A percentile compares a stretch with the other conserved stretches of the same genome.
These are phyloP conservation scores for Trichomalopsis sarcophagae DNA, from an alignment of 1,140 invertebrate genomes.

Conservation along the genomic window DNA sequence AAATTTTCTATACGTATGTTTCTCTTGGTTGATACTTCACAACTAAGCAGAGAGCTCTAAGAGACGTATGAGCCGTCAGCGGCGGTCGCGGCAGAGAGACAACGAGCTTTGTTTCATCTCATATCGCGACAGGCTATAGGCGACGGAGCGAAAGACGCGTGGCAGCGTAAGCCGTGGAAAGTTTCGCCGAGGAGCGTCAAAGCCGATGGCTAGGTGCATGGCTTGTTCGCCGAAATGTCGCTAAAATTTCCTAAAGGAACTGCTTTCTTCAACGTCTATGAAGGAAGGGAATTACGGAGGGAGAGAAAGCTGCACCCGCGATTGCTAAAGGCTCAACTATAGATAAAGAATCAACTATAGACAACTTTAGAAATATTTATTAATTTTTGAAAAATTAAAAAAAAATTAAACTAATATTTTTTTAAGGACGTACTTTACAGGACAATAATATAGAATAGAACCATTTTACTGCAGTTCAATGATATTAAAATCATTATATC, in stretches of 20 bases:
- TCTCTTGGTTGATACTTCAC: neutral
- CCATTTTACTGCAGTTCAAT: too few relatives aligned
- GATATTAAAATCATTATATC: too few relatives aligned
- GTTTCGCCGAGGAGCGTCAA: neutral
- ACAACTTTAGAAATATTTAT: too few relatives aligned
- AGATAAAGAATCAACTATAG: too few relatives aligned
- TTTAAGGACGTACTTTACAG: too few relatives aligned
- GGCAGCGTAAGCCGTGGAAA: neutral
- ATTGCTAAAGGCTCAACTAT: too few relatives aligned
- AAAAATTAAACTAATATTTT: too few relatives aligned
- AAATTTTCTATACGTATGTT: too few relatives aligned
- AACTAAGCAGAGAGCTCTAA: neutral
- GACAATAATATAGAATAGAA: too few relatives aligned
- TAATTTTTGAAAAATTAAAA: too few relatives aligned
- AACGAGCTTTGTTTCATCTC: constrained; percentile 28
- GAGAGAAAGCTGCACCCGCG: neutral
- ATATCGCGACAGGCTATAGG: neutral
- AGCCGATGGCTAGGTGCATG: constrained; percentile 21
- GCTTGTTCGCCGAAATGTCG: neutral
- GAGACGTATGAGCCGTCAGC: neutral
- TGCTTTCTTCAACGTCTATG: neutral
- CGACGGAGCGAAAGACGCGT: neutral
- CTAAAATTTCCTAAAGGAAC: constrained; percentile 33
- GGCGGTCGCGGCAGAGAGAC: neutral
- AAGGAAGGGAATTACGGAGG: neutral